Evolutionary conservation across 2,113 vertebrate genomes (phyloP).

Genomic region (Ammodytes marinus): DNA sequence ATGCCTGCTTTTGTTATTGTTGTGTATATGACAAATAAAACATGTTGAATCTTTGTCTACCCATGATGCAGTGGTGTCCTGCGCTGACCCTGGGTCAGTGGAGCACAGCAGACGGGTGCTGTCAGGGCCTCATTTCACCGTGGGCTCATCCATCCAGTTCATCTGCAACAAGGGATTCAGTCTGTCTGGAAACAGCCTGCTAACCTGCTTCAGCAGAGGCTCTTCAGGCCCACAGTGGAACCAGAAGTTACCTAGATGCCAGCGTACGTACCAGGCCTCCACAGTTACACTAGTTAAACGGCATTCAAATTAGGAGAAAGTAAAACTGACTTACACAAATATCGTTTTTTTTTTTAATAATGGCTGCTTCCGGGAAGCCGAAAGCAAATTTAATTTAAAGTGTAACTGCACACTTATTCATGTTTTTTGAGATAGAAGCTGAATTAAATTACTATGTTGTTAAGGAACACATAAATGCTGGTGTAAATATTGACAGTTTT

Average conservation of each 20-base stretch:
- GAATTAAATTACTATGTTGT: too few relatives aligned
- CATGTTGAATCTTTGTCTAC: conserved; percentile 4
- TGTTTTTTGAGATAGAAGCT: too few relatives aligned
- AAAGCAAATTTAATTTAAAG: background rate
- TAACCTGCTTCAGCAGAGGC: conserved; percentile 91
- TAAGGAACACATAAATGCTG: too few relatives aligned
- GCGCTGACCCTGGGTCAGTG: conserved; percentile 91
- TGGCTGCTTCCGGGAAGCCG: too few relatives aligned
- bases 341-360: too few relatives aligned
- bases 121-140: conserved; percentile 89
- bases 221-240: conserved; percentile 93
- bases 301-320: background rate
- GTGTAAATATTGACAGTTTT: too few relatives aligned
- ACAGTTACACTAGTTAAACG: background rate
- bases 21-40: too few relatives aligned
- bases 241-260: conserved; percentile 92
- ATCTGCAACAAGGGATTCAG: conserved; percentile 92
- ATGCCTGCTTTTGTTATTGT: too few relatives aligned
- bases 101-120: conserved; percentile 92
- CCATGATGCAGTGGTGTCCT: conserved; percentile 87
- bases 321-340: background rate
- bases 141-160: conserved; percentile 92
- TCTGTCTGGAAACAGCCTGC: conserved; percentile 88
- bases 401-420: too few relatives aligned
- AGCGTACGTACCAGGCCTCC: conserved; percentile 83